Evolutionary conservation across 2,888 invertebrate genomes (phyloP).

Genomic region (Gandaritis pyraliata): DNA sequence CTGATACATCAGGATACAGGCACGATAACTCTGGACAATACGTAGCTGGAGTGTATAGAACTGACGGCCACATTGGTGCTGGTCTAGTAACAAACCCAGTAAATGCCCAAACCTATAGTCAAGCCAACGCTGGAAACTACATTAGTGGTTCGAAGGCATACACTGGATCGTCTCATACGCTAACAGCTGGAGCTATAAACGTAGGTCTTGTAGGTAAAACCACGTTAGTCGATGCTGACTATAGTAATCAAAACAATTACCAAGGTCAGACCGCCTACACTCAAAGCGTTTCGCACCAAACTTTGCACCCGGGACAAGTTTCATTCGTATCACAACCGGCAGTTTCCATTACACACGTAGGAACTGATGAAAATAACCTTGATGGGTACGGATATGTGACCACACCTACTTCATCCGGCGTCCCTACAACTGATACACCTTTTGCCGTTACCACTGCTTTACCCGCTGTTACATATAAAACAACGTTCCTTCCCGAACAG

Average conservation of each 20-base stretch:
- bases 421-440: slow-evolving; percentile 75
- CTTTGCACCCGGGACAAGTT: slow-evolving; percentile 59
- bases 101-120: slow-evolving; percentile 54
- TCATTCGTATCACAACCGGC: slow-evolving; percentile 65
- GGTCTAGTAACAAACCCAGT: slow-evolving; percentile 34
- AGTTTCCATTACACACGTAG: slow-evolving; percentile 71
- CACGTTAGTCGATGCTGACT: slow-evolving; percentile 68
- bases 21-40: slow-evolving; percentile 64
- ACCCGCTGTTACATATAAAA: slow-evolving; percentile 66
- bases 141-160: slow-evolving; percentile 63
- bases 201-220: slow-evolving; percentile 80
- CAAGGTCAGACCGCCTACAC: slow-evolving; percentile 48
- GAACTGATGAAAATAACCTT: slow-evolving; percentile 66
- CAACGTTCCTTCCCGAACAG: slow-evolving; percentile 67
- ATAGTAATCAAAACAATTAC: slow-evolving; percentile 61
- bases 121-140: slow-evolving; percentile 64
- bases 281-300: slow-evolving; percentile 51
- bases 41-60: slow-evolving; percentile 63
- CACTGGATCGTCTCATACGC: slow-evolving; percentile 70
- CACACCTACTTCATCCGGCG: slow-evolving; percentile 73
- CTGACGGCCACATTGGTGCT: slow-evolving; percentile 61
- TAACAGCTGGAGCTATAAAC: slow-evolving; percentile 78
- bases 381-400: slow-evolving; percentile 70
- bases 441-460: slow-evolving; percentile 69
- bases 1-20: slow-evolving; percentile 59